These are phyloP conservation scores for Aporrectodea caliginosa DNA, from an alignment of 1,140 invertebrate species.

Conservation along the genomic window DNA sequence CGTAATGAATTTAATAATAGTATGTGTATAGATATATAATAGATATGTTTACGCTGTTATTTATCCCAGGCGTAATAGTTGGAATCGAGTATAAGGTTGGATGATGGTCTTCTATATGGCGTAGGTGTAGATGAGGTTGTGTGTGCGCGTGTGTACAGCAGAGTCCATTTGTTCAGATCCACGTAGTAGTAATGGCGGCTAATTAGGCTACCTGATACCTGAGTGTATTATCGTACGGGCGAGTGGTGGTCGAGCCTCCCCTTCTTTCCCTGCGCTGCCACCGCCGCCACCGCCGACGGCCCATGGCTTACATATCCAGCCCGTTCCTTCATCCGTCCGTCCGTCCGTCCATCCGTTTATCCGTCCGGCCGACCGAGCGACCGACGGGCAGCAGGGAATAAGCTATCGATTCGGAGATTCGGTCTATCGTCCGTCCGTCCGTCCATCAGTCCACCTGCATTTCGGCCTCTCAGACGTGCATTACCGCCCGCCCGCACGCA, in stretches of 20 bases:
- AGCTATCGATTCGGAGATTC: background rate
- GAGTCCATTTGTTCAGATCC: no score
- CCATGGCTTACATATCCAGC: background rate
- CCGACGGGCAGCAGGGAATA: background rate
- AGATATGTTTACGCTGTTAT: no score
- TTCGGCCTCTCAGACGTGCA: background rate
- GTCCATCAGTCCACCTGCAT: background rate
- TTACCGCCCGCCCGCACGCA: background rate
- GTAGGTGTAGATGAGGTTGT: no score
- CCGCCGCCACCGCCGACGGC: no score
- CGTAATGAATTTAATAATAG: no score
- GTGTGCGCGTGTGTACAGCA: no score
- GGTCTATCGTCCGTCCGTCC: background rate
- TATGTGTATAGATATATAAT: no score
- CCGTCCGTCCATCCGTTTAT: background rate
- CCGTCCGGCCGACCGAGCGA: background rate
- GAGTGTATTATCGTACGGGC: background rate
- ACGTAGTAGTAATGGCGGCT: background rate
- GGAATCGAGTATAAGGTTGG: no score
- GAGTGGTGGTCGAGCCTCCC: background rate
- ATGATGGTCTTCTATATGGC: no score
- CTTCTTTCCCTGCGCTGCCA: background rate
- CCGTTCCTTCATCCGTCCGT: background rate
- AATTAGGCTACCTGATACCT: slow-evolving; percentile 2
- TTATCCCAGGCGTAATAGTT: no score